phyloP scores from a whole-genome alignment of 2,113 vertebrate genomes.

The Pyxicephalus adspersus region DNA sequence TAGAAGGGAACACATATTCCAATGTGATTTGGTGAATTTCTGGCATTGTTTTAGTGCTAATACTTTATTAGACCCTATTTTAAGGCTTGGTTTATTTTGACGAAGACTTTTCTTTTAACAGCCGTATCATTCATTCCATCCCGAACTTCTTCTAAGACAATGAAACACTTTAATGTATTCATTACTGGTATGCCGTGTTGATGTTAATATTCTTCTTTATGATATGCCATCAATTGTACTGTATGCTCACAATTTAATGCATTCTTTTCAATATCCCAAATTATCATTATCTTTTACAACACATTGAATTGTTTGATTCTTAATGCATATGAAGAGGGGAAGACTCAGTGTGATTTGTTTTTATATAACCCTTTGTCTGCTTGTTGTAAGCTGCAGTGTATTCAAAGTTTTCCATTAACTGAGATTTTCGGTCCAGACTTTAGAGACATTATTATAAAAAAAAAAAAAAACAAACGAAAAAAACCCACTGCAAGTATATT shows the following conservation, averaged over 20 bases:
- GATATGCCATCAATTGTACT: constrained; percentile 37
- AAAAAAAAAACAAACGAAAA: too few species aligned
- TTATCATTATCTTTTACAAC: constrained; percentile 41
- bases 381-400: too few species aligned
- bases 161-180: constrained; percentile 38
- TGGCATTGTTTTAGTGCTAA: constrained; percentile 36
- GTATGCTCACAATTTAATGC: constrained; percentile 20
- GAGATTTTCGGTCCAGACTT: too few species aligned
- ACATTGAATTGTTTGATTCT: constrained; percentile 28
- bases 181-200: constrained; percentile 15
- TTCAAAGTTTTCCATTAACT: too few species aligned
- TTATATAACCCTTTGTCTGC: background rate
- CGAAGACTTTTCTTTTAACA: constrained; percentile 29
- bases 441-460: too few species aligned
- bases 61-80: constrained; percentile 38
- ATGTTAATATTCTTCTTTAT: constrained; percentile 49
- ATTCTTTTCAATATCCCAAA: constrained; percentile 37
- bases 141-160: constrained; percentile 30
- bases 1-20: constrained; percentile 40
- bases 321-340: constrained; percentile 22
- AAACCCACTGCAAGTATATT: too few species aligned
- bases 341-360: background rate
- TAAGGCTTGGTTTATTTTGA: constrained; percentile 37
- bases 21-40: constrained; percentile 40
- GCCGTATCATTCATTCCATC: constrained; percentile 29